A percentile compares a stretch with the other conserved stretches of the same genome.
Evolutionary conservation across 2,113 vertebrate species (phyloP).

Genomic region (Pardalotus punctatus): DNA sequence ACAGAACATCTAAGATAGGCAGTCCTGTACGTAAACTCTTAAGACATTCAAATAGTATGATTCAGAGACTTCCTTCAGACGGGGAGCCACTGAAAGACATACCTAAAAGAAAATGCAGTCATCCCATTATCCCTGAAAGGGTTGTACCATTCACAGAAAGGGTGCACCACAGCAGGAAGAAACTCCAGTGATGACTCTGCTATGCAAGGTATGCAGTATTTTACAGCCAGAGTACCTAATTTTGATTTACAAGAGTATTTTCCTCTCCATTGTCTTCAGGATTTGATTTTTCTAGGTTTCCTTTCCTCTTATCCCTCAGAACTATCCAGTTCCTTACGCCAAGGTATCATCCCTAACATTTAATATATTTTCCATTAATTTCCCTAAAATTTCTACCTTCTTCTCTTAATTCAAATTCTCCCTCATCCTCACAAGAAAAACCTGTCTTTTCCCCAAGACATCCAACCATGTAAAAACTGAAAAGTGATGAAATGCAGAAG

Average conservation of each 20-base stretch:
- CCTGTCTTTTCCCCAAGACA: neutral
- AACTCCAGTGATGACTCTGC: neutral
- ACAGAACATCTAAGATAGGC: neutral
- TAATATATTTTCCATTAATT: neutral
- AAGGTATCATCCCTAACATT: neutral
- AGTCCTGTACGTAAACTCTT: neutral
- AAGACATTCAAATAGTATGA: neutral
- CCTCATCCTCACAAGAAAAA: neutral
- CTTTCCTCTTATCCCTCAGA: neutral
- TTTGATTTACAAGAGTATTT: neutral
- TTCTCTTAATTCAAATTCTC: neutral
- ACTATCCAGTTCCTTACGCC: neutral
- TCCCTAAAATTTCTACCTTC: neutral
- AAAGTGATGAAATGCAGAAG: neutral
- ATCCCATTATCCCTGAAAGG: neutral
- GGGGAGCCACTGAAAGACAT: neutral
- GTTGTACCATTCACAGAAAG: neutral
- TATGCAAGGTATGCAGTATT: neutral
- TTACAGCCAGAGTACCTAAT: neutral
- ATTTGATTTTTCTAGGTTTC: neutral
- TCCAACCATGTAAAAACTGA: neutral
- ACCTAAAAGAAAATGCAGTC: neutral
- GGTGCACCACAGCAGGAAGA: neutral
- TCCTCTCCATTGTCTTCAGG: neutral
- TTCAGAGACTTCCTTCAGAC: neutral